Evolutionary conservation across 1,140 invertebrate genomes (phyloP), one percentile per base, ranked within the genome.

Genomic region (Lethrus apterus): DNA sequence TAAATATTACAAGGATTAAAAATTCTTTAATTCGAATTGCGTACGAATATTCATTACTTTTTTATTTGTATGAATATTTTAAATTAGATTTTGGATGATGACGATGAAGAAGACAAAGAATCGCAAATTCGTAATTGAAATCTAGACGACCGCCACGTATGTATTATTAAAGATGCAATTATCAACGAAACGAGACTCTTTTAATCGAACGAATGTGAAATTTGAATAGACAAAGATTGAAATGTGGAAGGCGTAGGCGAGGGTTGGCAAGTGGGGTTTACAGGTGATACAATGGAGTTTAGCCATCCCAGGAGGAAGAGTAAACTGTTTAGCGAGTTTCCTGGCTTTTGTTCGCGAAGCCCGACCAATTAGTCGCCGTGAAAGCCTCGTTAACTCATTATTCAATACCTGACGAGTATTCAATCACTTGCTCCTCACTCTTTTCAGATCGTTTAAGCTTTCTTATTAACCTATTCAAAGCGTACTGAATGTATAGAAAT

Each of bases 301-400:
- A 36, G 19, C 34, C 34, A 36, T 36, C 34, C 34, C 34, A 36
- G 18, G 34, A 36, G 19, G 34, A 36, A 54, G 24, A 48, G 45
- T 54, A 54, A 48, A 54, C 50, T 54, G 52, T 54, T 54, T 54
- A 54, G 52, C 31, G 46, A 54, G 49, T 54, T 54, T 53, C 45
- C 49, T 44, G 46, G 49, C 38, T 51, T 51, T 54, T 54, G 52
- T 54, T 51, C 49, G 49, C 15, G 18, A 40, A 51, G 44, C 49
- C 45, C 49, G 51, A 54, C 49, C 52, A 51, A 54, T 54, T 54
- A 54, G 49, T 54, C 46, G 44, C 36, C 44, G 52, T 54, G 52
- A 54, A 54, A 54, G 49, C 33, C 52, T 54, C 49, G 52, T 54
- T 54, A 54, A 35, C 52, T 54, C 46, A 54, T 54, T 54, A 54